These are phyloP conservation scores for Actinemys pallida DNA, from an alignment of 2,113 vertebrate genomes.

Conservation along the genomic window DNA sequence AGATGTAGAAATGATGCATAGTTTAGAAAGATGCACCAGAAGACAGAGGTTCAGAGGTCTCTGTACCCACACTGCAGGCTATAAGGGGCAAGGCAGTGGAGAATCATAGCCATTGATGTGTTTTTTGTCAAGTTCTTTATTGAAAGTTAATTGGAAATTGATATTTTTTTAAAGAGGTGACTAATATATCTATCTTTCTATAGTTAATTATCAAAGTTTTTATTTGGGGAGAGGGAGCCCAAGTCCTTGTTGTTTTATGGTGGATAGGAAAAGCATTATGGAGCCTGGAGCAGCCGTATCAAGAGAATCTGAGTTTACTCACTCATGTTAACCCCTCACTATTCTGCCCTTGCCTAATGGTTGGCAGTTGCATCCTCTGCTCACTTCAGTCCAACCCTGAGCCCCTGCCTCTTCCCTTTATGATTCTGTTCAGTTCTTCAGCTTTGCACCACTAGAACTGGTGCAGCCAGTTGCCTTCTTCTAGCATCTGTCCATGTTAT, in stretches of 20 bases:
- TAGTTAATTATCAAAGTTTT: neutral
- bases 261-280: neutral
- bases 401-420: neutral
- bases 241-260: neutral
- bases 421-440: neutral
- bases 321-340: neutral
- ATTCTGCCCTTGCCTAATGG: neutral
- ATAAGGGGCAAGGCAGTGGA: accelerated
- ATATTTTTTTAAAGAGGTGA: neutral
- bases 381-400: neutral
- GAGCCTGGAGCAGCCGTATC: neutral
- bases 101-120: neutral
- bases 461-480: neutral
- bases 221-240: neutral
- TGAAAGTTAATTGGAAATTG: neutral
- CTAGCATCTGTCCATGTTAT: neutral
- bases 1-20: neutral
- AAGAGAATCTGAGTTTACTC: neutral
- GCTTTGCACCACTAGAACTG: neutral
- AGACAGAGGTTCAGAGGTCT: neutral
- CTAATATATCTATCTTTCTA: neutral
- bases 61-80: neutral
- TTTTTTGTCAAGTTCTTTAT: neutral
- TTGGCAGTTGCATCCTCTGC: neutral
- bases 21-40: neutral